Base-by-base conservation (phyloP, 37 sponge, comb jelly and placozoan species). In the Hexactinellida sp. region DNA sequence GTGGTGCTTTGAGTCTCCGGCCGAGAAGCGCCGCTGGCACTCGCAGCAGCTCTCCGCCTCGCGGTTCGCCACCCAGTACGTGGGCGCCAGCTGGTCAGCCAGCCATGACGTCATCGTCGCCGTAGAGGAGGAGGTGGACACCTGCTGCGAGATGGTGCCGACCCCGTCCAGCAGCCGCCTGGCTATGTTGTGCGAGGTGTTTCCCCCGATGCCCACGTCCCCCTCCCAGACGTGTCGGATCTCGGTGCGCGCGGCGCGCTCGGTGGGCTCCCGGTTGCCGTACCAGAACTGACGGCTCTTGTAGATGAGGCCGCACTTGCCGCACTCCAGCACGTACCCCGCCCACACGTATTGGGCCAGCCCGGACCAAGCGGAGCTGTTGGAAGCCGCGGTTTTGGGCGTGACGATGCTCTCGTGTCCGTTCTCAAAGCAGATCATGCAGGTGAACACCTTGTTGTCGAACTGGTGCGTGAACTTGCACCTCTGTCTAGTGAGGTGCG, bases 271-370 rank as follows among this genome's bases (percentile, higher is more conserved):
- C 52, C 54, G 89, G 82, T 93, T 96, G 3, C 97, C 97, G 90
- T 92, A 96, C 97, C 97, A 96, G 86, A 92, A 85, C 91, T 92
- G 91, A 23, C 97, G 24, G 86, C 94, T 94, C 25, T 94, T 91
- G 85, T 92, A 96, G 54, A 96, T 94, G 47, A 96, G 88, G 21
- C 94, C 97, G 89, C 94, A 94, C 47, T 89, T 39, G 37, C 87
- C 82, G 37, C 97, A 96, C 86, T 96, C 97, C 36, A 96, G 82
- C 0, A 96, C 89, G 82, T 88, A 95, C 92, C 96, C 96, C 35
- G 96, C 89, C 96, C 96, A 95, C 23, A 92, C 92, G 63, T 90
- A 90, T 39, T 91, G 91, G 19, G 86, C 88, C 86, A 92, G 86
- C 36, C 96, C 96, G 28, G 86, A 84, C 96, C 92, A 93, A 0